These are phyloP conservation scores for Drosophila parabipectinata DNA, from an alignment of 1,140 invertebrate species.

Conservation along the genomic window DNA sequence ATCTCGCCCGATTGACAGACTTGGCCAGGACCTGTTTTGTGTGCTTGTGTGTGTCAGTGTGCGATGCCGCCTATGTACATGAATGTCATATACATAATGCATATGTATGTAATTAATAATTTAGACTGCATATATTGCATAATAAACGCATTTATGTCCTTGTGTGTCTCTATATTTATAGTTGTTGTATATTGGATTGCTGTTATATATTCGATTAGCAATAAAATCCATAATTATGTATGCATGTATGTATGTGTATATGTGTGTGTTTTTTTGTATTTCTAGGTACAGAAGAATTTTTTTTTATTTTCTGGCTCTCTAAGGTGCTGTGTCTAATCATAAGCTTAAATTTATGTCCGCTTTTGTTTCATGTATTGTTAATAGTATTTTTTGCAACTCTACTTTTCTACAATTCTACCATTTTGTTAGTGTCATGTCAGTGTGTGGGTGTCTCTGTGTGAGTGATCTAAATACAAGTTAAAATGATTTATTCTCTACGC, in stretches of 20 bases:
- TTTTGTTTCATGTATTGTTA: constrained; percentile 27
- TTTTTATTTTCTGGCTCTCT: constrained; percentile 58
- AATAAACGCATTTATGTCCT: constrained; percentile 64
- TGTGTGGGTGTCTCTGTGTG: constrained; percentile 29
- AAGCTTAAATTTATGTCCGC: constrained; percentile 71
- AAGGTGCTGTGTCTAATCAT: constrained; percentile 69
- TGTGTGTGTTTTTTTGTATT: constrained; percentile 48
- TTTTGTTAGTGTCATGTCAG: constrained; percentile 34
- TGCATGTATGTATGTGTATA: constrained; percentile 24
- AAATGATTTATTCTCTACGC: constrained; percentile 72
- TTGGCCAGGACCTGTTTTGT: constrained; percentile 43
- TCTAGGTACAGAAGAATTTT: constrained; percentile 74
- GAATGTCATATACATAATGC: constrained; percentile 79
- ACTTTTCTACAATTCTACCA: constrained; percentile 77
- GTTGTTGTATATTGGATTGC: constrained; percentile 54
- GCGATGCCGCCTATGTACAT: constrained; percentile 52
- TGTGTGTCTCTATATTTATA: constrained; percentile 58
- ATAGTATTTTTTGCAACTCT: constrained; percentile 66
- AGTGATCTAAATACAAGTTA: constrained; percentile 77
- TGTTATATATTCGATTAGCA: constrained; percentile 65
- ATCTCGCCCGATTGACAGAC: constrained; percentile 48
- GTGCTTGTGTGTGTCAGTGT: constrained; percentile 30
- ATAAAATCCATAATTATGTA: constrained; percentile 60
- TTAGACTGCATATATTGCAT: constrained; percentile 56
- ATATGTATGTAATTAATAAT: constrained; percentile 55